Evolutionary conservation across 2,113 vertebrate genomes (phyloP), one percentile per base, ranked within the genome.

Genomic region (Xyliphius kryptos): DNA sequence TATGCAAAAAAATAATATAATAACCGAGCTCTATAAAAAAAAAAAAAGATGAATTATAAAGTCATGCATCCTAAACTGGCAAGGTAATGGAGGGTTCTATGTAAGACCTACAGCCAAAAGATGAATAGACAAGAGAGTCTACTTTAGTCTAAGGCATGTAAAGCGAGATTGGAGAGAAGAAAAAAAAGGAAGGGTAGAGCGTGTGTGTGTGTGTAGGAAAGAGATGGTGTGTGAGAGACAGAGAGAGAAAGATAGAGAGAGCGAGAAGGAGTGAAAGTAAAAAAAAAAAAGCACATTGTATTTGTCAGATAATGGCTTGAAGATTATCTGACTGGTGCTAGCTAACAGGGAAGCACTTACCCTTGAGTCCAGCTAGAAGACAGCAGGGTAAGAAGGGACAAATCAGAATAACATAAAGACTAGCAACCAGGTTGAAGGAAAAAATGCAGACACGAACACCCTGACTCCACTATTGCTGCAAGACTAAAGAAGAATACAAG

Each of bases 371-470:
- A 94, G 94, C 96, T 99, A 99, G 96, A 98, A 98, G 96, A 95
- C 97, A 97, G 96, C 96, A 95, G 96, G 95, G 94, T 98, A 96
- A 98, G 96, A 99, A 97, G 94, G 93, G 94, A 99, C 94, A 99
- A 97, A 99, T 93, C 96, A 99, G 94, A 99, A 98, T 94, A 97
- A 98, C 96, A 98, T 98, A 97, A 99, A 98, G 93, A 97, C 95
- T 97, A 98, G 94, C 95, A 97, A 98, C 92, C 93, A 93, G 92
- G 93, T 93, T 93, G 90, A 88, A 95, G 92, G 93, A 97, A 68
- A 72, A 73, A 93, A 94, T 61, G 93, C 95, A 98, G 93, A 97
- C 93, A 98, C 92, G 93, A 96, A 89, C 83, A 84, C 89, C 91
- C 95, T 94, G 92, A 90, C 90, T 92, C 95, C 94, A 73, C 62